phyloP scores from a whole-genome alignment of 2,888 invertebrate genomes.

The Noctua comes region DNA sequence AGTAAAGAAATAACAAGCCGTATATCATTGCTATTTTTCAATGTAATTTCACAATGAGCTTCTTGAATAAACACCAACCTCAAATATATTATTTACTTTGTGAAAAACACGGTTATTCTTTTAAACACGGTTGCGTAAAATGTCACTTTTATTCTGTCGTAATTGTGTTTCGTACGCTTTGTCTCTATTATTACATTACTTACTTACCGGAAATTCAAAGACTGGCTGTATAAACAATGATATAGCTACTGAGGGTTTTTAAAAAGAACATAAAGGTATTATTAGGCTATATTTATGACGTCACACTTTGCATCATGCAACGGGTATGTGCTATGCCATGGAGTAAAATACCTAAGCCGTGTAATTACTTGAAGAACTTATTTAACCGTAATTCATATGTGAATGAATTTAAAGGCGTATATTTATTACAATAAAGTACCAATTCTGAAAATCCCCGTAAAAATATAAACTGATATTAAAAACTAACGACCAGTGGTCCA shows the following conservation, averaged over 20 bases:
- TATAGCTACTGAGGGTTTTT: constrained; percentile 35
- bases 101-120: constrained; percentile 37
- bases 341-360: constrained; percentile 11
- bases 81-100: constrained; percentile 25
- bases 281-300: constrained; percentile 53
- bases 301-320: constrained; percentile 50
- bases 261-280: constrained; percentile 40
- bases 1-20: constrained; percentile 3
- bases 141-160: constrained; percentile 48
- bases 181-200: constrained; percentile 66
- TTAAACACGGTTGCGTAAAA: constrained; percentile 45
- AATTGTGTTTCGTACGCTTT: constrained; percentile 65
- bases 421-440: constrained; percentile 13
- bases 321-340: constrained; percentile 27
- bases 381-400: constrained; percentile 24
- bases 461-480: constrained; percentile 9
- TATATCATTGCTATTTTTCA: neutral
- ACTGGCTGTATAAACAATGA: constrained; percentile 49
- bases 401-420: constrained; percentile 10
- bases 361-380: constrained; percentile 47
- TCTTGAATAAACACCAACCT: constrained; percentile 14
- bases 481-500: neutral
- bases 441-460: neutral
- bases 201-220: constrained; percentile 66
- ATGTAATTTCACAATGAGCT: constrained; percentile 25